Base-by-base conservation (phyloP, 2,113 vertebrate genomes). In the Aphyosemion australe region DNA sequence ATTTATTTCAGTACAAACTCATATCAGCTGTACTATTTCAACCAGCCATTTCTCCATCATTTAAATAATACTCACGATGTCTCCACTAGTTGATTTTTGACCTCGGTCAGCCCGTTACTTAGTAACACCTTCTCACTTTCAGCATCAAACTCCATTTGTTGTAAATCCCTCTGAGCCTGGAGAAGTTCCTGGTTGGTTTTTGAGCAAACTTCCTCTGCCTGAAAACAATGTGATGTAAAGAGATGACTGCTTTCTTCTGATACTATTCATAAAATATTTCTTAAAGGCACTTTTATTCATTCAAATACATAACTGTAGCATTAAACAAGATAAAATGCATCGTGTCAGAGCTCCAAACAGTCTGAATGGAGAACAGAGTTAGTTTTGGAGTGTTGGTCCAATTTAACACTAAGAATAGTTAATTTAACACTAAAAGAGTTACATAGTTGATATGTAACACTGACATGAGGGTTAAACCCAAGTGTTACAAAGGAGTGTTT, bases 61-160 rank as follows among this genome's bases (percentile, higher is more conserved):
- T 48, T 21, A 19, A 15, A 56, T 10, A 32, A 70, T 71, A 82
- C 91, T 92, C 87, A 94, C 90, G 82, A 32, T 69, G 16, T 83
- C 3, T 82, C 57, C 19, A 45, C 65, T 18, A 90, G 73, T 11
- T 79, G 37, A 58, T 52, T 59, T 42, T 75, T 77, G 66, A 60
- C 6, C 2, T 9, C 34, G 41, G 46, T 31, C 56, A 88, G 74
- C 32, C 59, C 65, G 1, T 52, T 12, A 45, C 47, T 46, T 52
- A 88, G 34, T 21, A 13, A 71, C 6, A 14, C 41, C 57, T 52
- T 87, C 68, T 90, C 83, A 12, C 70, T 63, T 43, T 83, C 62
- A 52, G 75, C 66, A 12, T 86, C 68, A 70, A 78, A n/a, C 41
- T 72, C 19, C 45, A 64, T 68, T n/a, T 42, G 46, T 67, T 82